Evolutionary conservation across 1,140 invertebrate species (phyloP).

Genomic region (Trachymyrmex septentrionalis): DNA sequence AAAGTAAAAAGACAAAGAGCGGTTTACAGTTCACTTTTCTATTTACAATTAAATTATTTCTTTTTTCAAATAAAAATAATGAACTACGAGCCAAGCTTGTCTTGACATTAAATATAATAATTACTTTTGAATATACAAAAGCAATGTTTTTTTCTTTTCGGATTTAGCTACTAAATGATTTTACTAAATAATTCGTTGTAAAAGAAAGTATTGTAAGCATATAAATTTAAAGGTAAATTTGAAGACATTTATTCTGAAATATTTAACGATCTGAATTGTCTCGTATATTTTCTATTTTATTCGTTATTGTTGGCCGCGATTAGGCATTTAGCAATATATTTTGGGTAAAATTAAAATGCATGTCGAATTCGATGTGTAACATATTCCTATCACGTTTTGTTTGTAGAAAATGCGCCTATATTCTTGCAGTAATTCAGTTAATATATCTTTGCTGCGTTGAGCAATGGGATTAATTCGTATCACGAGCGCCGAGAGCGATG

Average conservation of each 20-base stretch:
- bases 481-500: conserved; percentile 58
- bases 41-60: background rate
- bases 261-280: background rate
- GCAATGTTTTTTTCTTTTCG: background rate
- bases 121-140: no score
- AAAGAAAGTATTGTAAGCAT: background rate
- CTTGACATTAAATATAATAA: no score
- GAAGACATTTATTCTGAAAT: background rate
- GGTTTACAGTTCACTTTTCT: no score
- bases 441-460: conserved; percentile 35
- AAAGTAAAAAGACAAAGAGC: conserved; percentile 81
- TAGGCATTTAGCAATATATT: background rate
- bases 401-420: background rate
- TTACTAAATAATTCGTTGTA: background rate
- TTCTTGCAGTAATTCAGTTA: conserved; percentile 27
- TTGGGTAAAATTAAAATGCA: background rate
- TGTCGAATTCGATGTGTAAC: background rate
- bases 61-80: no score
- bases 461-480: conserved; percentile 66
- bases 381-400: background rate
- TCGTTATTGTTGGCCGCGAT: no score
- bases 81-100: no score
- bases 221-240: background rate
- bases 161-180: background rate
- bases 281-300: background rate